Evolutionary conservation across 2,113 vertebrate genomes (phyloP).

Genomic region (Mobula hypostoma): DNA sequence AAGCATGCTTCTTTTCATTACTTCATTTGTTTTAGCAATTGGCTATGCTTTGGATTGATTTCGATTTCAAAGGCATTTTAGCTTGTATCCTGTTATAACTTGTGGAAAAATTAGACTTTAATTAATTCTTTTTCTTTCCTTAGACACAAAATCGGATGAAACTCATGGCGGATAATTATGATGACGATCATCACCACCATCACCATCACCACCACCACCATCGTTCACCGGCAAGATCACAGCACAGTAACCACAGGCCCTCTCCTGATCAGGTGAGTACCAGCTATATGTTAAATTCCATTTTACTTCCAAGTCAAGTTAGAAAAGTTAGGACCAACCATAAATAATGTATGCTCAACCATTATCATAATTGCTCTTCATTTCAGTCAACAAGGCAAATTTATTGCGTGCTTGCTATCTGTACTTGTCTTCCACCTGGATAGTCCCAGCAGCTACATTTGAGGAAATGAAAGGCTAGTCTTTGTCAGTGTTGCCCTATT

Average conservation of each 20-base stretch:
- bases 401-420: neutral
- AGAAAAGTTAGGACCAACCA: neutral
- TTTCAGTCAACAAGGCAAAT: neutral
- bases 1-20: constrained; percentile 46
- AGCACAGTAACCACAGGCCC: constrained; percentile 79
- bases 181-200: constrained; percentile 85
- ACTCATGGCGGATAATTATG: constrained; percentile 90
- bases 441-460: neutral
- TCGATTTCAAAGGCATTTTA: neutral
- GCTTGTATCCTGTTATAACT: neutral
- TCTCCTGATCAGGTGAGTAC: constrained; percentile 80
- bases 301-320: neutral
- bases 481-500: neutral
- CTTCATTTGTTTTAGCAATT: neutral
- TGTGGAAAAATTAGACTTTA: neutral
- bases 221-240: constrained; percentile 72
- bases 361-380: neutral
- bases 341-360: neutral
- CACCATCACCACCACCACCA: constrained; percentile 71
- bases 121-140: constrained; percentile 41
- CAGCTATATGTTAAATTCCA: neutral
- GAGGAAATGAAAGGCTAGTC: neutral
- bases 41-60: neutral
- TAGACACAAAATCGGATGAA: constrained; percentile 98
- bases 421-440: neutral